Base-by-base conservation (phyloP, 64 coral and sea anemone genomes). In the Hydrozoanthus tunicans region DNA sequence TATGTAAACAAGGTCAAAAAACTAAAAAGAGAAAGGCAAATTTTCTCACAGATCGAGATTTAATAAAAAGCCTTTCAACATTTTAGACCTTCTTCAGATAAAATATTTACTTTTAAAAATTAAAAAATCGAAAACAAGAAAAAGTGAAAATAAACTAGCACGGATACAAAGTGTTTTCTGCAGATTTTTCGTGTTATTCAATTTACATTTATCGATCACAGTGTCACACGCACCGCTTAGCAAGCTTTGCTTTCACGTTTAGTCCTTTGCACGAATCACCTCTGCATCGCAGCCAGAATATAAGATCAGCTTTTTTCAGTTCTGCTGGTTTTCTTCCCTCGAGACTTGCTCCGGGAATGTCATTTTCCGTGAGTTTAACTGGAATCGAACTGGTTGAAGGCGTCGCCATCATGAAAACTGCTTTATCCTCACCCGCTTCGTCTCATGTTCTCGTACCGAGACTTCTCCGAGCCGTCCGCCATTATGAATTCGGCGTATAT, bases 251-350 rank as follows among this genome's bases (percentile, higher is more conserved):
- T 68, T 68, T 68, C 13, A 10, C 6, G 11, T 68, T 15, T 56
- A 78, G 51, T n/a, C 77, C 53, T 78, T 78, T 78, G 53, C 77
- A 78, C 13, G 54, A 53, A 57, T 78, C 53, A 57, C 53, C 77
- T 56, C 55, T 78, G n/a, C 77, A 58, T 78, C 4, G 53, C 52
- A 78, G 77, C 77, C 77, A 78, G 14, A n/a, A n/a, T n/a, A n/a
- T n/a, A n/a, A n/a, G n/a, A n/a, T n/a, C n/a, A n/a, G n/a, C 56
- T 78, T 78, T 78, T 56, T 78, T 78, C 14, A 78, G 14, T 57
- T 78, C 77, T 78, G 52, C 77, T 57, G 77, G 77, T 56, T 78
- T 78, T 78, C 77, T 78, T 20, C 77, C 77, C 53, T 78, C 53
- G 53, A 78, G 77, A 56, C 13, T 78, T 56, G 77, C 75, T 6